Conservation (phyloP, 2,797 vertebrate genomes). For the Ibycter americanus region DNA sequence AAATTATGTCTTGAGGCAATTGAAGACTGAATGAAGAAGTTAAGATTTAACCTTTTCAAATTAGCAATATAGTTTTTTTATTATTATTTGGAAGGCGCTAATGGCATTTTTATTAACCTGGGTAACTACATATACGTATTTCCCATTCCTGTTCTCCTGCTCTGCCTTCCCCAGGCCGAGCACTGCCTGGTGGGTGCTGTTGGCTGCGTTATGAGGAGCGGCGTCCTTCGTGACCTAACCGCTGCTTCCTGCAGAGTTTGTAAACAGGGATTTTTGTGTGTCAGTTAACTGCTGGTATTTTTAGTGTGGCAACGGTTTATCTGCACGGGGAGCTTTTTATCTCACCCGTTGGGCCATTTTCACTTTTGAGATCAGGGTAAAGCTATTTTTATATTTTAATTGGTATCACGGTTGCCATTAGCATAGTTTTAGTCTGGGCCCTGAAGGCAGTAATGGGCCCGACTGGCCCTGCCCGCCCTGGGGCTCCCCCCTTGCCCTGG, state of each 20-base stretch:
- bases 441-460: background rate
- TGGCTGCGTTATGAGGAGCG: background rate
- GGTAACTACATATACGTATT: background rate
- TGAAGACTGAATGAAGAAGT: background rate
- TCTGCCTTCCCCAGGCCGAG: background rate
- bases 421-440: rapidly evolving
- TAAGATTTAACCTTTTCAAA: background rate
- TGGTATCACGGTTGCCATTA: background rate
- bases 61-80: background rate
- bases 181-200: background rate
- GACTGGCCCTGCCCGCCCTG: background rate
- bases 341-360: background rate
- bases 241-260: background rate
- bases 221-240: background rate
- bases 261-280: slow-evolving; percentile 3
- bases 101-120: background rate
- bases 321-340: background rate
- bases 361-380: background rate
- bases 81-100: background rate
- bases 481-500: background rate
- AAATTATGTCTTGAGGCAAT: background rate
- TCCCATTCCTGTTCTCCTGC: background rate
- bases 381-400: background rate
- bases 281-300: background rate
- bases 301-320: background rate